These are phyloP conservation scores for Nematopogon swammerdamellus DNA, from an alignment of 2,888 invertebrate genomes.

Conservation along the genomic window DNA sequence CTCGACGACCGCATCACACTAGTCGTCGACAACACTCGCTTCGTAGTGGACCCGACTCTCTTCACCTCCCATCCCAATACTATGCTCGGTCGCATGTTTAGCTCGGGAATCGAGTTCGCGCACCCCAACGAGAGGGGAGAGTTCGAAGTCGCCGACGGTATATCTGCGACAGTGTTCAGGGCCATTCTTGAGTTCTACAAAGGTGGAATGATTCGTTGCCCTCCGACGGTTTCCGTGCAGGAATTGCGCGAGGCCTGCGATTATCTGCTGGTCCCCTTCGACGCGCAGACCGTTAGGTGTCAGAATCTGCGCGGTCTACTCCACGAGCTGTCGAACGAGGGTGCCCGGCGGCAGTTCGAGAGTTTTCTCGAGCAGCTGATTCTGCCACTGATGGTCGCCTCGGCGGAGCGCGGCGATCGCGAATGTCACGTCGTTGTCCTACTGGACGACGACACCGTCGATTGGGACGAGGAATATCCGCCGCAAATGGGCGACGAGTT, in stretches of 20 bases:
- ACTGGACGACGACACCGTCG: conserved; percentile 91
- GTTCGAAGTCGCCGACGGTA: conserved; percentile 95
- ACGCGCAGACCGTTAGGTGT: conserved; percentile 92
- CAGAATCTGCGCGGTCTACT: conserved; percentile 94
- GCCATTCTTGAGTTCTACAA: conserved; percentile 95
- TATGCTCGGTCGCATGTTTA: conserved; percentile 99
- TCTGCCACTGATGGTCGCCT: conserved; percentile 93
- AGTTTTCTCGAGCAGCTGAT: conserved; percentile 93
- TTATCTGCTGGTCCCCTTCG: conserved; percentile 96
- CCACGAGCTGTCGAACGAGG: conserved; percentile 98
- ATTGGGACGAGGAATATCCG: conserved; percentile 99
- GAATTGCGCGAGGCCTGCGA: conserved; percentile 98
- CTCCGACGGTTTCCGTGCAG: conserved; percentile 92
- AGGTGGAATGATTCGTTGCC: conserved; percentile 88
- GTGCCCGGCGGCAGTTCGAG: conserved; percentile 97
- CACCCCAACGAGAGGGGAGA: conserved; percentile 96
- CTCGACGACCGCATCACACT: conserved; percentile 82
- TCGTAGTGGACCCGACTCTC: conserved; percentile 89
- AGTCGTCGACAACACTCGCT: conserved; percentile 95
- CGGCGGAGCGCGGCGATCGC: conserved; percentile 90
- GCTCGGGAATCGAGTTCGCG: conserved; percentile 83
- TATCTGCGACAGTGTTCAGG: conserved; percentile 91
- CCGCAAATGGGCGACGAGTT: conserved; percentile 99
- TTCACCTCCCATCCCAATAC: conserved; percentile 96
- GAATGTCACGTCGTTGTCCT: conserved; percentile 97